phyloP scores from a whole-genome alignment of 2,113 vertebrate genomes.

The Seriola quinqueradiata region DNA sequence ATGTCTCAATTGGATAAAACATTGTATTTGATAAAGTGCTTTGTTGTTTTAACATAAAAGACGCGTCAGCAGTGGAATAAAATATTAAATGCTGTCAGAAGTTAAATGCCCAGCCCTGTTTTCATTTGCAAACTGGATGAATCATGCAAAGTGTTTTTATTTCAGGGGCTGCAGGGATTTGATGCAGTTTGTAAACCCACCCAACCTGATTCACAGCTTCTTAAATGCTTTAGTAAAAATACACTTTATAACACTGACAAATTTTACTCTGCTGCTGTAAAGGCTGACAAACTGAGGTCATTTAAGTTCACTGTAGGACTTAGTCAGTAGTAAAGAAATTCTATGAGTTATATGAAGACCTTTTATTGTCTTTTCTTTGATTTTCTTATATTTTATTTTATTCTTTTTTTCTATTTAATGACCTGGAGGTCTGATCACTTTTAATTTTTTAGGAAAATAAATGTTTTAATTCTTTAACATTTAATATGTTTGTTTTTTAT shows the following conservation, averaged over 20 bases:
- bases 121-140: not conserved
- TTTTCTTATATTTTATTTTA: not conserved
- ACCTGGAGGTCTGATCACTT: not conserved
- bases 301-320: not conserved
- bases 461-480: too few species aligned
- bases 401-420: not conserved
- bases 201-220: not conserved
- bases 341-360: too few species aligned
- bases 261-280: not conserved
- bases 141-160: not conserved
- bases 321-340: not conserved
- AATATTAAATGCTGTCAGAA: constrained; percentile 2
- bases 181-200: not conserved
- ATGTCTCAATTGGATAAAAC: not conserved
- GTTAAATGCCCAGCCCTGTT: not conserved
- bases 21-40: not conserved
- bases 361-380: not conserved
- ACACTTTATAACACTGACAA: not conserved
- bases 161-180: not conserved
- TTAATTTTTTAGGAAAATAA: not conserved
- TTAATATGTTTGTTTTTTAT: too few species aligned
- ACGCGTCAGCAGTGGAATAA: not conserved
- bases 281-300: constrained; percentile 2
- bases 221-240: not conserved
- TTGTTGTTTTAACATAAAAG: not conserved